Conservation (phyloP, 1,140 invertebrate species). For the Dufourea novaeangliae region DNA sequence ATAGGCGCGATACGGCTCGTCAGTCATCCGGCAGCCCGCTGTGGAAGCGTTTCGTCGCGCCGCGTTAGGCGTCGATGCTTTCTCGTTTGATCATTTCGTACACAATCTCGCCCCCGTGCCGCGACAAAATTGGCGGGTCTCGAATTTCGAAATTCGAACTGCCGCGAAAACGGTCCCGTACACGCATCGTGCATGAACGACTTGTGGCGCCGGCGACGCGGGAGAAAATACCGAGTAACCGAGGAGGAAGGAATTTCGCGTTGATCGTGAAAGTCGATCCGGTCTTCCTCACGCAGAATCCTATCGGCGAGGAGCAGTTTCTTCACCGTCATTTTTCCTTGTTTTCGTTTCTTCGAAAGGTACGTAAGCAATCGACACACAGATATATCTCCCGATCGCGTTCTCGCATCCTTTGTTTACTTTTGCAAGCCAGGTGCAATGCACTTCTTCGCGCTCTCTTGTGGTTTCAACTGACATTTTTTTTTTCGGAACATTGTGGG, state of each 20-base stretch:
- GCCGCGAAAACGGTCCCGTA: background rate
- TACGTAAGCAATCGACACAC: conserved; percentile 20
- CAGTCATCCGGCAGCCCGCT: conserved; percentile 71
- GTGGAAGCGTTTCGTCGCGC: conserved; percentile 68
- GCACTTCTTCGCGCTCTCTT: conserved; percentile 1
- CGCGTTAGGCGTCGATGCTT: conserved; percentile 63
- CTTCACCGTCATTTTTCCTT: conserved; percentile 34
- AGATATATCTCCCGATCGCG: background rate
- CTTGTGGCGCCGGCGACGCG: background rate
- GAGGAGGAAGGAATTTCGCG: conserved; percentile 8
- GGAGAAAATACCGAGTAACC: background rate
- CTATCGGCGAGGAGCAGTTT: conserved; percentile 47
- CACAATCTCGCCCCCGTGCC: conserved; percentile 20
- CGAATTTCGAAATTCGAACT: conserved; percentile 43
- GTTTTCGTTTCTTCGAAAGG: conserved; percentile 58
- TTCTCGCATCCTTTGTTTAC: conserved; percentile 34
- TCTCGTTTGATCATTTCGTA: conserved; percentile 11
- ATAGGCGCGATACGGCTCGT: conserved; percentile 56
- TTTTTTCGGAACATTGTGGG: background rate
- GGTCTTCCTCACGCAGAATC: conserved; percentile 39
- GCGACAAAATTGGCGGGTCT: conserved; percentile 41
- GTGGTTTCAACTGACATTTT: background rate
- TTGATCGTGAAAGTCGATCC: conserved; percentile 51
- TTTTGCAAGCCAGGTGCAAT: background rate
- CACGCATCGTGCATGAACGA: background rate